Evolutionary conservation across 2,113 vertebrate species (phyloP), one percentile per base, ranked within the genome.

Genomic region (Trogon surrucura): DNA sequence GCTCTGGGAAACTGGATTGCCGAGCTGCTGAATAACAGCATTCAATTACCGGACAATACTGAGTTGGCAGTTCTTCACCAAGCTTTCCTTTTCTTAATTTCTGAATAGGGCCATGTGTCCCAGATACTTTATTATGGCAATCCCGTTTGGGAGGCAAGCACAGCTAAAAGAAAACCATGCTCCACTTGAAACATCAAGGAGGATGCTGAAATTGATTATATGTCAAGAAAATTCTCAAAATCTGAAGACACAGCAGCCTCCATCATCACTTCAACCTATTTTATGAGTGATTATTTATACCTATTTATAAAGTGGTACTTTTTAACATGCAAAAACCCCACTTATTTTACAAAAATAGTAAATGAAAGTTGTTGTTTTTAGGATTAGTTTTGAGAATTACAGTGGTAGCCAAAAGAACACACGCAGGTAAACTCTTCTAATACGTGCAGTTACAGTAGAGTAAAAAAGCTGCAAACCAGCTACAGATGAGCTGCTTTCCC

Each of bases 21-120:
- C 66, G 45, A 36, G 41, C 79, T 75, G 75, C 77, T 96, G 61
- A 95, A 86, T 69, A 94, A 81, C 65, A 72, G 65, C 70, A 77
- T 86, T 91, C 91, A 92, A 32, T n/a, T 41, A 56, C 17, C 71
- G 32, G 50, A 89, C 70, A 88, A 82, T 29, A 70, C 50, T 34
- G 45, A 93, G 85, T 36, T 77, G 81, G 69, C 60, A 72, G 58
- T 8, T 75, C 73, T 47, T 70, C n/a, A 80, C n/a, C 62, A 89
- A 82, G 50, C 41, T 61, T 81, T 62, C 78, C 73, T 94, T 47
- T 54, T 80, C 80, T 45, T 85, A 18, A 89, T 44, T 95, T 94
- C 84, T 95, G 78, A 89, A 85, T 34, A 80, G 73, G 91, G 72
- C 29, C 27, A 0, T 36, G 25, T 32, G 58, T 73, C 89, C 58